These are phyloP conservation scores for Invenusta paracnida DNA, from an alignment of 2,888 invertebrate genomes.

Conservation along the genomic window DNA sequence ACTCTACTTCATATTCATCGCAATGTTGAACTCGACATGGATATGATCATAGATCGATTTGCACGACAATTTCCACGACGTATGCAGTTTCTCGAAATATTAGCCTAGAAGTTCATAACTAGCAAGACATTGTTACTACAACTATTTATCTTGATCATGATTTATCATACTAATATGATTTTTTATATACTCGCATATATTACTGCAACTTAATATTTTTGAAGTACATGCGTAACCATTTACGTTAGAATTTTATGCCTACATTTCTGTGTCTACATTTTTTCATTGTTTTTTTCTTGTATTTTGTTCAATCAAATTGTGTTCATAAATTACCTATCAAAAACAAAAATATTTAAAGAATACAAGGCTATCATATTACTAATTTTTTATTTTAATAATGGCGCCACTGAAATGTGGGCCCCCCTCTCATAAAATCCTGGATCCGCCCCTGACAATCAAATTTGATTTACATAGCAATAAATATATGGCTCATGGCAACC, in stretches of 20 bases:
- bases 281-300: not conserved
- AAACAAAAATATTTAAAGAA: not conserved
- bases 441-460: not conserved
- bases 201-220: not conserved
- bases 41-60: too few species aligned
- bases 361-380: not conserved
- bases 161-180: not conserved
- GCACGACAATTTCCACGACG: too few species aligned
- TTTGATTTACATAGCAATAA: too few species aligned
- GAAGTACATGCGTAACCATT: not conserved
- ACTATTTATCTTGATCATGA: not conserved
- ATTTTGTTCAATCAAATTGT: not conserved
- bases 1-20: too few species aligned
- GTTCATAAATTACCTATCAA: not conserved
- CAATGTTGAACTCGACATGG: too few species aligned
- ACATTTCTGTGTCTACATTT: not conserved
- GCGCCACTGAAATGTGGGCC: not conserved
- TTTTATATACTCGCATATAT: not conserved
- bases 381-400: not conserved
- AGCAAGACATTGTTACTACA: not conserved
- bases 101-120: too few species aligned
- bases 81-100: too few species aligned
- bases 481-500: too few species aligned
- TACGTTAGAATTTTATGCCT: not conserved
- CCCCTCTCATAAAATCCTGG: not conserved